Evolutionary conservation across 2,888 invertebrate species (phyloP), one percentile per base, ranked within the genome.

Genomic region (Isotomurus palustris): DNA sequence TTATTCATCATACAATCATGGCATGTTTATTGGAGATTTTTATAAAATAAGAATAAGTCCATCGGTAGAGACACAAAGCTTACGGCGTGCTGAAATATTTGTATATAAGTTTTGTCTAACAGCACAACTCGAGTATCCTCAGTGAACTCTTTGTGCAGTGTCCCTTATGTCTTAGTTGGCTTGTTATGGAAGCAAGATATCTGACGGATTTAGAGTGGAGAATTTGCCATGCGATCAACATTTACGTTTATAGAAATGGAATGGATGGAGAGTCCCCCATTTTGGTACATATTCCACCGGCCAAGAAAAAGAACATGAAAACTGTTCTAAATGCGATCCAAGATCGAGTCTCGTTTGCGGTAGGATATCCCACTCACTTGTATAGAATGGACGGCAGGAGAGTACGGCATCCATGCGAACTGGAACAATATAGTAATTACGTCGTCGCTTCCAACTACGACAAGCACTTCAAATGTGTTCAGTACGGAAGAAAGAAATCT

Each of bases 361-460:
- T 65, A 28, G 70, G 69, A 4, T 70, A 69, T 54, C 69, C 70
- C 8, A 64, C 68, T 27, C 53, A 53, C 41, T 53, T 70, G 19
- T 70, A 60, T 52, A 61, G 61, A 50, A 69, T 70, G 70, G 68
- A 70, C 38, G 70, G 70, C 19, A 65, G 57, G 25, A 60, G 58
- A 38, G 55, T 70, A 8, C 60, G 60, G 14, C 65, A 66, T 54
- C 70, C 70, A 0, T 66, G 67, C 49, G 69, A 70, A 35, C 43
- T 70, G 45, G 67, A 69, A 60, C 66, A 68, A 66, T 70, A 70
- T 45, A 66, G 64, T 27, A 69, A 69, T 53, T 70, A 70, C 32
- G 69, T 70, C 0, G 67, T 70, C 1, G 67, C 68, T 6, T 64
- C 68, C 3, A 70, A 67, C 56, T 64, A 66, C 36, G 68, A 70